Evolutionary conservation across 64 coral and sea anemone genomes (phyloP).

Genomic region (Pocillopora damicornis): DNA sequence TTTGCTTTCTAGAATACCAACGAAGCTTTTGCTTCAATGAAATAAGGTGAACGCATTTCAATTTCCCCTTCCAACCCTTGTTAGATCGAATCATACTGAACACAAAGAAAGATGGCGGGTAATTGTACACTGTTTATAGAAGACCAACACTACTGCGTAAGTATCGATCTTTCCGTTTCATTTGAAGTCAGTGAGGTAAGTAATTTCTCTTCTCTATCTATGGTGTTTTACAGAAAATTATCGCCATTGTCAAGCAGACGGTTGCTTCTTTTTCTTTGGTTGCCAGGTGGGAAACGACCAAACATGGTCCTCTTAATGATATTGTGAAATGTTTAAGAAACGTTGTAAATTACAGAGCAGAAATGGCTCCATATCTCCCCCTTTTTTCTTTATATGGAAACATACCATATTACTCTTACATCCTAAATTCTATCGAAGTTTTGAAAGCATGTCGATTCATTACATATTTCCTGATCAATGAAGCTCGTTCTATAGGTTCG

Average conservation of each 20-base stretch:
- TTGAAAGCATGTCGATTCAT: background rate
- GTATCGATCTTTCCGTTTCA: conserved; percentile 10
- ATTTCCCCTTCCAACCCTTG: background rate
- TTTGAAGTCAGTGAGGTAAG: background rate
- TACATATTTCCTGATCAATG: no score
- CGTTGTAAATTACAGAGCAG: background rate
- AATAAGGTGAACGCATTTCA: background rate
- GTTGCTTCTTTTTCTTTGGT: conserved; percentile 59
- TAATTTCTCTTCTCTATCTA: background rate
- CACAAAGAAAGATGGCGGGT: conserved; percentile 39
- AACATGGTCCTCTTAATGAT: background rate
- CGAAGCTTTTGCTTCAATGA: background rate
- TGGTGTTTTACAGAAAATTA: conserved; percentile 39
- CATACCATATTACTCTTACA: background rate
- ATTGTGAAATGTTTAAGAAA: background rate
- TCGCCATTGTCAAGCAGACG: conserved; percentile 46
- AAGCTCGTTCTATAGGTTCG: no score
- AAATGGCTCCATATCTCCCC: background rate
- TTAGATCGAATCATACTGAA: background rate
- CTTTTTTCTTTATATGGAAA: background rate
- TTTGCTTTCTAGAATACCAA: background rate
- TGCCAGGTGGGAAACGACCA: conserved; percentile 35
- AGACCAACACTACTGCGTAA: conserved; percentile 67
- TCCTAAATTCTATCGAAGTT: background rate
- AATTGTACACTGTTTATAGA: conserved; percentile 65